A percentile compares a stretch with the other conserved stretches of the same genome.
Conservation (phyloP, 2,797 vertebrate species). For the Alcedo quadribrachys region DNA sequence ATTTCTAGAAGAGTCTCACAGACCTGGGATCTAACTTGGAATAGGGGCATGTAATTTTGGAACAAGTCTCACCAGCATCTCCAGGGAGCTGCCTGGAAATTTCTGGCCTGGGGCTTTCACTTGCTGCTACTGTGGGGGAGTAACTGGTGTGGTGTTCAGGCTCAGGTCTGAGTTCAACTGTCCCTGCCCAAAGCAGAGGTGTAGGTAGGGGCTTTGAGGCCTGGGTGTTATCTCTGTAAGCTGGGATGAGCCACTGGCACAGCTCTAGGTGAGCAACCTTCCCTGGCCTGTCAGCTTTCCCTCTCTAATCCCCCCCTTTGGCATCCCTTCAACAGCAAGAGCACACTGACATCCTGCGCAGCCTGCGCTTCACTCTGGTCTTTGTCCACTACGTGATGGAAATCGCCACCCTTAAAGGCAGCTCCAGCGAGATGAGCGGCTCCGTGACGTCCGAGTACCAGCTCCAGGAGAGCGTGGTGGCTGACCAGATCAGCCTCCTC, state of each 20-base stretch:
- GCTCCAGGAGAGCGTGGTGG: constrained; percentile 92
- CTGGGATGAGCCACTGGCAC: neutral
- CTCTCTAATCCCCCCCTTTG: neutral
- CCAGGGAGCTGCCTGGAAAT: neutral
- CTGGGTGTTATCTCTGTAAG: neutral
- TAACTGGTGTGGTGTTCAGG: neutral
- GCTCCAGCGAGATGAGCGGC: constrained; percentile 69
- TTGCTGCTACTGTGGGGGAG: neutral
- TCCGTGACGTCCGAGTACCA: constrained; percentile 84
- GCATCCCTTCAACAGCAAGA: constrained; percentile 79
- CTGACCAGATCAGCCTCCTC: constrained; percentile 96
- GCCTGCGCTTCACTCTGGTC: constrained; percentile 89
- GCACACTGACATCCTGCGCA: constrained; percentile 89
- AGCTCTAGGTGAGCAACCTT: neutral
- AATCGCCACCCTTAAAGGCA: constrained; percentile 86
- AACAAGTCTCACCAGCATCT: neutral
- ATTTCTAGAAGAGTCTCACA: neutral
- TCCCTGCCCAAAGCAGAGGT: neutral
- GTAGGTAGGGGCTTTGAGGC: neutral
- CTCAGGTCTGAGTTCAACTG: neutral
- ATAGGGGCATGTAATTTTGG: neutral
- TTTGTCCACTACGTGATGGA: constrained; percentile 93
- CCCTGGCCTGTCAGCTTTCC: neutral
- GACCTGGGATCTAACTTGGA: neutral
- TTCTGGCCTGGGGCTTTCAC: neutral